Evolutionary conservation across 30 jellyfish, hydroid and myxozoan genomes (phyloP), one percentile per base, ranked within the genome.

Genomic region (Catostylus mosaicus): DNA sequence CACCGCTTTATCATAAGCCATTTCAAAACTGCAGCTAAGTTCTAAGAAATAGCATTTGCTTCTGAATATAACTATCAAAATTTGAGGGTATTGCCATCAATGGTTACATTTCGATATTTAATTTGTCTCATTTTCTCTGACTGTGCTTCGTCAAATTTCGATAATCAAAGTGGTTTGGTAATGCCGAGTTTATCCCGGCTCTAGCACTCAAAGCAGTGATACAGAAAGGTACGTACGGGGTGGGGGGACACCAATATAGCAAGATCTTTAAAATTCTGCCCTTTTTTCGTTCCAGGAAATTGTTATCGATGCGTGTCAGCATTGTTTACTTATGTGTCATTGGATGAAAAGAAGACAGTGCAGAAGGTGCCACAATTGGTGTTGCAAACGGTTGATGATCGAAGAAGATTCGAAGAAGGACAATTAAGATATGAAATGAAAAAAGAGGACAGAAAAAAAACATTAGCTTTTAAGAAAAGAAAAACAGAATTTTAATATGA

Each of bases 241-340:
- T 14, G 7, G 11, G 54, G 7, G 14, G 11, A 40, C 54, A 40
- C 7, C 14, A 5, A 40, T 14, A 7, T 5, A 14, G 54, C 14
- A 40, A 5, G 14, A 40, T 5, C 11, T 40, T 3, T 52, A 7
- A 52, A 7, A 3, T 4, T 52, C 19, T 52, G 77, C 1, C 6
- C 61, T 32, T 48, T 18, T 66, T 57, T 57, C 51, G 16, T 78
- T 43, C n/a, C 47, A 90, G 97, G 96, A 19, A 43, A 63, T 37
- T 68, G 91, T 45, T 90, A 76, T 46, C 79, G 96, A 3, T 69
- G 93, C 68, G 91, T 67, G 16, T 83, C 96, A 6, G 97, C 97
- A 20, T 33, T 77, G 67, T 90, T 90, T 72, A 90, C 97, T 11
- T 90, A 60, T 62, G 97, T 90, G 14, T 77, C 97, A 1, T 73